A percentile compares a stretch with the other conserved stretches of the same genome.
Evolutionary conservation across 53 echinoderm and acorn worm species (phyloP).

Genomic region (Crossaster papposus): DNA sequence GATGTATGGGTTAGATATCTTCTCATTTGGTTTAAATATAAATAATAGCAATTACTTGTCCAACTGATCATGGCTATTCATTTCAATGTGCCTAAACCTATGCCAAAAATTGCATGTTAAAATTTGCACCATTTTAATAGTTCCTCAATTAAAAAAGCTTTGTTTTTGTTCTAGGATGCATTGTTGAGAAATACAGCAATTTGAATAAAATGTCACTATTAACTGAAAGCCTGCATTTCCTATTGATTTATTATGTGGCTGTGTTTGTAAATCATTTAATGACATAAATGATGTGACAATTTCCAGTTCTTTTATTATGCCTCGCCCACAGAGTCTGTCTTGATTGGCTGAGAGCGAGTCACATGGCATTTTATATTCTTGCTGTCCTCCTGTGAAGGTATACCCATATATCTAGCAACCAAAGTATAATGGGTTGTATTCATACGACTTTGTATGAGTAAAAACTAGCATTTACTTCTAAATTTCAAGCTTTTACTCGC

Average conservation of each 20-base stretch:
- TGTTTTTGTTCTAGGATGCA: neutral
- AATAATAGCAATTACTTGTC: neutral
- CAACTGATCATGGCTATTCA: neutral
- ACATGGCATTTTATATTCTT: no score
- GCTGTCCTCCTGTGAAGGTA: no score
- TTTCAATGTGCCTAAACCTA: conserved; percentile 4
- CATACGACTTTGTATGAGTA: no score
- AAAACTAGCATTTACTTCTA: no score
- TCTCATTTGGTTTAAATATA: no score
- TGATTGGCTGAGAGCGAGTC: no score
- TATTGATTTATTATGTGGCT: neutral
- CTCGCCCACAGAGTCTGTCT: no score
- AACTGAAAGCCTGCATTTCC: neutral
- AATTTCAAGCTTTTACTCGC: no score
- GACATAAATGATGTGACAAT: neutral
- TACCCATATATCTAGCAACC: no score
- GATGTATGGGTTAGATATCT: neutral
- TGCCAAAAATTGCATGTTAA: neutral
- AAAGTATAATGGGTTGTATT: no score
- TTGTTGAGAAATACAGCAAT: neutral
- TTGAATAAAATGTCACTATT: conserved; percentile 11
- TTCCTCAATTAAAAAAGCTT: neutral
- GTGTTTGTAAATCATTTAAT: neutral
- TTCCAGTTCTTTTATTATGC: neutral
- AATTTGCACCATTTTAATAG: neutral